A percentile compares a stretch with the other conserved stretches of the same genome.
phyloP scores from a whole-genome alignment of 2,113 vertebrate species.

The Menidia beryllina region DNA sequence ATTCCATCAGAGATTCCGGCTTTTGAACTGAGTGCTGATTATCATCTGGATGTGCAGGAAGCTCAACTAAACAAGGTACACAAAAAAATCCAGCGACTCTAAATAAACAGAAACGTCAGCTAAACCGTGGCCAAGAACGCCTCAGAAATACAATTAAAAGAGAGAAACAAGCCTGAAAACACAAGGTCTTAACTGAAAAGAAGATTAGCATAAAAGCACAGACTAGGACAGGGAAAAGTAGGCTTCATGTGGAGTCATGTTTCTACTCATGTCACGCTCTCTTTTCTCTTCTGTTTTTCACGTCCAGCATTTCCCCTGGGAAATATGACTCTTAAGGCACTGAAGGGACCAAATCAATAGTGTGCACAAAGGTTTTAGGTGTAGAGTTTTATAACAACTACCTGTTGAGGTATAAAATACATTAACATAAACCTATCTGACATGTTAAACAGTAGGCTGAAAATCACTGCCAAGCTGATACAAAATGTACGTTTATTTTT shows the following conservation, averaged over 20 bases:
- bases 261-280: neutral
- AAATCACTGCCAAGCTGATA: neutral
- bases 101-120: neutral
- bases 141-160: neutral
- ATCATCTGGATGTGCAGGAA: no score
- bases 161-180: neutral
- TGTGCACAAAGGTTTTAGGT: neutral
- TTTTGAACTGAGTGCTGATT: no score
- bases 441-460: neutral
- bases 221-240: neutral
- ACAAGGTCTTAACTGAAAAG: neutral
- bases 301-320: neutral
- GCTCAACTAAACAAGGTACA: neutral
- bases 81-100: neutral
- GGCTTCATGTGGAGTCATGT: neutral
- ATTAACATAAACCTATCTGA: neutral
- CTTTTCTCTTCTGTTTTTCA: neutral
- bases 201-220: neutral
- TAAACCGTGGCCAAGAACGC: neutral
- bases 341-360: neutral
- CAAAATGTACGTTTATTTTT: neutral
- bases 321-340: constrained; percentile 5
- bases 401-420: neutral
- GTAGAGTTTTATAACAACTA: no score
- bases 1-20: no score